Evolutionary conservation across 2,888 invertebrate genomes (phyloP), one percentile per base, ranked within the genome.

Genomic region (Therioaphis trifolii): DNA sequence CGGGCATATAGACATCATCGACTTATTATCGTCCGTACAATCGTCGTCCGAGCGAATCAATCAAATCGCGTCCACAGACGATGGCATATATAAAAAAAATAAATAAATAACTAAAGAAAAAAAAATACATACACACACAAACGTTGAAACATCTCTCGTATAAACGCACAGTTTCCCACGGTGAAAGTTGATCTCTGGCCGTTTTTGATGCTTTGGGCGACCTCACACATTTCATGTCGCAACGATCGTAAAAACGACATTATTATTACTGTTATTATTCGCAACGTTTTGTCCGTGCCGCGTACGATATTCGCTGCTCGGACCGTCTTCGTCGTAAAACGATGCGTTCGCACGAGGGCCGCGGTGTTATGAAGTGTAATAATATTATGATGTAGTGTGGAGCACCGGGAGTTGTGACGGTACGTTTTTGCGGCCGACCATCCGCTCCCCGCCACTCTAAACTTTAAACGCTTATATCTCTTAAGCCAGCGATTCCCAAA

Each of bases 151-250:
- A 7, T 35, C 35, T 35, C 35, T 11, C 24, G 9, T 5, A 21
- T 24, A 11, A 35, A 35, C 35, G 35, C 35, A 58, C 15, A 46
- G 46, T 80, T 74, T 82, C 82, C 82, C 82, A 82, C 82, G 74
- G 82, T 82, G 82, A 82, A 82, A 82, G 82, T 74, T 74, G 72
- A 82, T 82, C 74, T 82, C 82, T 74, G 74, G 46, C 74, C 52
- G 74, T 74, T 74, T 61, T 55, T 24, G 74, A 74, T 63, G 82
- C 82, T 82, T 52, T 82, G 72, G 63, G 66, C 72, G 74, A 49
- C 82, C 82, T 63, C 82, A 82, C 72, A 74, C 74, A 66, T 66
- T 49, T 74, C 63, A 27, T 72, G 14, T 27, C 72, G 40, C 52
- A 40, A 69, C 68, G 27, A 49, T 21, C 72, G 27, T 82, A 63